Base-by-base conservation (phyloP, 1,140 invertebrate species). In the Sarcophaga peregrina region DNA sequence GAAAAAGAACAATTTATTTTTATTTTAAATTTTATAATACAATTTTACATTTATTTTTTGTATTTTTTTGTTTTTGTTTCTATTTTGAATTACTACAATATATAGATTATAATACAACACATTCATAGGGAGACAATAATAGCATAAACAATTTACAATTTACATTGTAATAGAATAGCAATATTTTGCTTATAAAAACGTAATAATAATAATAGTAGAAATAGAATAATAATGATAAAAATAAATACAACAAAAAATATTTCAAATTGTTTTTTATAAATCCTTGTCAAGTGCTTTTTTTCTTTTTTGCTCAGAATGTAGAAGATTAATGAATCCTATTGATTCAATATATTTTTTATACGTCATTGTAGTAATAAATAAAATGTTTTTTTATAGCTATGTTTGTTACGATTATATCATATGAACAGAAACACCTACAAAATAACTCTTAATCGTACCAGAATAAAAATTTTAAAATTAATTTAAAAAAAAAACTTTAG, bases 211-310 rank as follows among this genome's bases (percentile, higher is more conserved):
- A 20, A 9, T 20, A 20, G 20, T 68, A 68, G 20, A 68, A 68
- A 17, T 20, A 68, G 17, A 68, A 68, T 68, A 68, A 68, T 68
- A 62, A 62, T 68, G 10, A 68, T 17, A 10, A 68, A 20, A 68
- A 68, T 68, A 68, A 68, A 68, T 68, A 68, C 62, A 68, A 68
- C 62, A 68, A n/a, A 11, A 58, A n/a, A 25, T 47, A 46, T 7
- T 76, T 47, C 1, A 46, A 76, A 20, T 47, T 76, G 5, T 76
- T 76, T 76, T 13, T 50, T 15, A 25, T 20, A 25, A n/a, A 20
- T 68, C 3, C 17, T 62, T 3, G 62, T 37, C 25, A 4, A 37
- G 25, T 37, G 25, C 25, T 37, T 37, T 37, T 37, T 37, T 37
- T 37, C 1, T 37, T 37, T 37, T 37, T 37, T 37, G 25, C 25